Percentiles rank a stretch among this genome's conserved stretches.
Evolutionary conservation across 2,888 invertebrate species (phyloP).

Genomic region (Sarcophaga subvicina): DNA sequence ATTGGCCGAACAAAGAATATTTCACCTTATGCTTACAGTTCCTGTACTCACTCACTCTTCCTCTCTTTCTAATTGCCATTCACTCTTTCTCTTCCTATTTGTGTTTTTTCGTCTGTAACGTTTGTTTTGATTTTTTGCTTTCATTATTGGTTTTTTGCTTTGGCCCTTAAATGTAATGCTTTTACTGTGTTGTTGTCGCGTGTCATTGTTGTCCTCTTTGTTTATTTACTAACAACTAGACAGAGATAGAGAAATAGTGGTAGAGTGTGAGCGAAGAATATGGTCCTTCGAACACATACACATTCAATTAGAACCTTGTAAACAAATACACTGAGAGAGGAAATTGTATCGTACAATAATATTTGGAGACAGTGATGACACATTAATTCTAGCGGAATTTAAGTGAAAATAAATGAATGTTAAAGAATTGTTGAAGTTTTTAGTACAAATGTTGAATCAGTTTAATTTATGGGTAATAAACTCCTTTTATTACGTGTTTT

Average conservation of each 20-base stretch:
- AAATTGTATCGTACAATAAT: no score
- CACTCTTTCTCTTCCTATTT: not conserved
- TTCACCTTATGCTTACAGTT: not conserved
- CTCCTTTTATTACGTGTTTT: no score
- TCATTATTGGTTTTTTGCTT: constrained; percentile 6
- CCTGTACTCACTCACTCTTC: not conserved
- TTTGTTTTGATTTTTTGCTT: not conserved
- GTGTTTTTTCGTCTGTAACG: not conserved
- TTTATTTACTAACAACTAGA: not conserved
- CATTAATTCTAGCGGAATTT: no score
- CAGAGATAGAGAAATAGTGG: not conserved
- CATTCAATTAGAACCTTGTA: no score
- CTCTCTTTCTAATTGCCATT: not conserved
- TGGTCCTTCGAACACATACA: no score
- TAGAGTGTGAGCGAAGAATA: no score
- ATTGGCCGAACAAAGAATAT: not conserved
- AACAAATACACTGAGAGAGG: no score
- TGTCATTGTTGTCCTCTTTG: constrained; percentile 47
- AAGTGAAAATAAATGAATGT: no score
- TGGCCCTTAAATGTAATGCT: not conserved
- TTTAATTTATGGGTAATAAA: no score
- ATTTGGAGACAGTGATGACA: no score
- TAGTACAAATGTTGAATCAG: no score
- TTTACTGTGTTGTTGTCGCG: constrained; percentile 33
- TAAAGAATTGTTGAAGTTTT: no score